Evolutionary conservation across 1,140 invertebrate species (phyloP).

Genomic region (Plutomurus gul): DNA sequence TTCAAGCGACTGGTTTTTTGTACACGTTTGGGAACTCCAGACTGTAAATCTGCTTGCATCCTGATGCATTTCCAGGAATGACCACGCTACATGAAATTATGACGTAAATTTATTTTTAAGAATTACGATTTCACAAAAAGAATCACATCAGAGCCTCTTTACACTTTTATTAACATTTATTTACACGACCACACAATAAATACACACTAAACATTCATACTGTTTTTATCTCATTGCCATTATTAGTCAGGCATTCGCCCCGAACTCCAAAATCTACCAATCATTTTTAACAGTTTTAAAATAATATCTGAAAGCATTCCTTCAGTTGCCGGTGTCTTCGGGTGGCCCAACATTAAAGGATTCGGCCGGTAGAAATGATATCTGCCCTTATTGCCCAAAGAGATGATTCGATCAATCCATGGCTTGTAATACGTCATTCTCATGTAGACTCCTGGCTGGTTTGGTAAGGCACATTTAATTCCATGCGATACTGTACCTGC

Average conservation of each 20-base stretch:
- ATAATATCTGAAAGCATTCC: background rate
- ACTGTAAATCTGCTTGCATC: too few species aligned
- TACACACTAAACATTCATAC: too few species aligned
- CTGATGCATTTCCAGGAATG: too few species aligned
- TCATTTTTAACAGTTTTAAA: background rate
- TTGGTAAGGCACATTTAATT: conserved; percentile 58
- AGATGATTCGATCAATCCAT: conserved; percentile 82
- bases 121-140: too few species aligned
- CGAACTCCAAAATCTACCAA: background rate
- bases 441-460: conserved; percentile 74
- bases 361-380: background rate
- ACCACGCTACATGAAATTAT: too few species aligned
- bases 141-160: too few species aligned
- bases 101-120: too few species aligned
- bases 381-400: background rate
- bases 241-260: background rate
- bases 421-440: conserved; percentile 86
- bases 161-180: too few species aligned
- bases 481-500: conserved; percentile 94
- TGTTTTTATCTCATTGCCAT: too few species aligned
- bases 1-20: too few species aligned
- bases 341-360: background rate
- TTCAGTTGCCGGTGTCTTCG: background rate
- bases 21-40: too few species aligned
- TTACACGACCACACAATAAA: too few species aligned